Percentiles rank a stretch among this genome's conserved stretches.
Evolutionary conservation across 2,797 vertebrate species (phyloP).

Genomic region (Myiotriccus ornatus): DNA sequence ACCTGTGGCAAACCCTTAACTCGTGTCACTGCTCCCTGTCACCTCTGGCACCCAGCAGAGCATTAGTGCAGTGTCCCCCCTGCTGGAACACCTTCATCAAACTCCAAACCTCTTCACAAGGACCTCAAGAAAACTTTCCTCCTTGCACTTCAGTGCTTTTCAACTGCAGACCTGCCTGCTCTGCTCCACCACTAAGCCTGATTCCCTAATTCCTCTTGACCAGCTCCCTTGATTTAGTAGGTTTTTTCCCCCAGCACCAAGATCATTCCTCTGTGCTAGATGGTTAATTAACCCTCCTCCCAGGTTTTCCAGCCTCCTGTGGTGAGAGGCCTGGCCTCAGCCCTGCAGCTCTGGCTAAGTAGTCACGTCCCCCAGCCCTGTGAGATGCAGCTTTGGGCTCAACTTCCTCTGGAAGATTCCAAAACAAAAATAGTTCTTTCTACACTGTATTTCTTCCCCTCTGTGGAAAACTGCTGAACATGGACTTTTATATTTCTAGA

Average conservation of each 20-base stretch:
- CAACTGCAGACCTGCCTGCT: neutral
- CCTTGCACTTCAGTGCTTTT: neutral
- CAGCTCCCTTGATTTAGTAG: neutral
- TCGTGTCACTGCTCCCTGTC: neutral
- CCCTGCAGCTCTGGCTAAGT: neutral
- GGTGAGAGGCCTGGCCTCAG: neutral
- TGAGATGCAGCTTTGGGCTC: neutral
- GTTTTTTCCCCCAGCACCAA: neutral
- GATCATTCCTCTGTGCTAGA: neutral
- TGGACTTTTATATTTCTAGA: neutral
- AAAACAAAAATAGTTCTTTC: neutral
- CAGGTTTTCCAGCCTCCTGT: neutral
- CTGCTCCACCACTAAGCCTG: neutral
- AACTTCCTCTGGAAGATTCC: neutral
- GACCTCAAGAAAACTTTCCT: neutral
- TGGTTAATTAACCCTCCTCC: neutral
- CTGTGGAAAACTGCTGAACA: neutral
- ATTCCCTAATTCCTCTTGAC: neutral
- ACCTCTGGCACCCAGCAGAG: neutral
- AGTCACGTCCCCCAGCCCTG: neutral
- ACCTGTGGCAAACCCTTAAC: neutral
- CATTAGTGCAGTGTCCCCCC: rapidly evolving
- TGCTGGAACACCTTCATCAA: neutral
- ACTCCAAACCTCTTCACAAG: neutral
- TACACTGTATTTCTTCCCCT: neutral